Base-by-base conservation (phyloP, 2,888 invertebrate genomes). In the Chloromyia formosa region DNA sequence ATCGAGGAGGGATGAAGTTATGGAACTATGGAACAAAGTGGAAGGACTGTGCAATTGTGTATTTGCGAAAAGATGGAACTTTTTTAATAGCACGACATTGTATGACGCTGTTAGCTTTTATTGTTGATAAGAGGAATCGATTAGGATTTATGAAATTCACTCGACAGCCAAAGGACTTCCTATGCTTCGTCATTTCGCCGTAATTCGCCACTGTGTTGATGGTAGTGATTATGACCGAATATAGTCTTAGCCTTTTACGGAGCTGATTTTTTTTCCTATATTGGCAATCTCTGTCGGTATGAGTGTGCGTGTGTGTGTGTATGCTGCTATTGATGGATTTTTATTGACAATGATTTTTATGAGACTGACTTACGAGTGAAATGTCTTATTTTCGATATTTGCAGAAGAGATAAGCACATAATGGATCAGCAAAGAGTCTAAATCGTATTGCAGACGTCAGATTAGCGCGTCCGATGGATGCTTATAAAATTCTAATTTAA, bases 141-240 rank as follows among this genome's bases (percentile, higher is more conserved):
- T 61, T 60, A 49, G 73, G 73, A 73, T 73, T 73, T 73, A 73
- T 73, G 61, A 73, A 73, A 73, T 73, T 35, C 27, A 23, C 23
- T 42, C 22, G 35, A n/a, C 9, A 16, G 27, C 27, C 27, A 35
- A 35, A 35, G 27, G 27, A 35, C 27, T 35, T 58, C n/a, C 35
- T n/a, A 10, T 64, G 40, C 40, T 40, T 40, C 56, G 18, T 54
- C 54, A 35, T 54, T 54, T 5, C 12, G 58, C 58, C 18, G 56
- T 40, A 40, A 4, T 40, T 20, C 20, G 18, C 35, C 22, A 10
- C 60, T 12, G 7, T 20, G 2, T n/a, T 56, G 58, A 71, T 56
- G 56, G 42, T 20, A 71, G 71, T 71, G 71, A 71, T 71, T 71
- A 71, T 71, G 58, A 56, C 14, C 53, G 58, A 23, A 71, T 71